Base-by-base conservation (phyloP, 1,140 invertebrate species). In the Drosophila subobscura region DNA sequence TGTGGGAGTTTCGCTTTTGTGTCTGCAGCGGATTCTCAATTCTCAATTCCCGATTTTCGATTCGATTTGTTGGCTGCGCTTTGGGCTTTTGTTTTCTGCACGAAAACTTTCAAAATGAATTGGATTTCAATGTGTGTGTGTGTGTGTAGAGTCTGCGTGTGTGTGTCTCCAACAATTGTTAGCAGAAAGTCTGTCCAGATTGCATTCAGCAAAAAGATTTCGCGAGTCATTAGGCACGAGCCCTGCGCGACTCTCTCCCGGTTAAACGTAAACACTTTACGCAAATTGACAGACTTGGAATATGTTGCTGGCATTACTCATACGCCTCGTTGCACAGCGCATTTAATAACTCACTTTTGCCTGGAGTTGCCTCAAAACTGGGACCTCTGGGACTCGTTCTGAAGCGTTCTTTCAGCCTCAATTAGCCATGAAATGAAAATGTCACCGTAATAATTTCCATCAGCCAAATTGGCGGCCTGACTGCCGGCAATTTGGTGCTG, bases 21-120 rank as follows among this genome's bases (percentile, higher is more conserved):
- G 55, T 54, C 52, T 42, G 70, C 71, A 66, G 77, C 67, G 51
- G 72, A 80, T 64, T 60, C 78, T 81, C 83, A 83, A 76, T 83
- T 86, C 8, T 88, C 83, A 83, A 76, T 83, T 86, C 83, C 60
- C 78, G 70, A 86, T 88, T 86, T 88, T 64, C 78, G 70, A 86
- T 88, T 86, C 78, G 77, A 86, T 88, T 86, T 88, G 74, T 78
- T 73, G 74, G 67, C 61, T 81, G 65, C 44, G 66, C 63, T 59
- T 65, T 66, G 72, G 29, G 47, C 53, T 59, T 66, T 75, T 60
- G 33, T 55, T 68, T 77, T 78, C 57, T 41, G 22, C 41, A 20
- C 47, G 60, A 29, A 50, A 61, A 72, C 46, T 70, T 72, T 71
- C 40, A 46, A 46, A 59, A 44, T 41, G 40, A 71, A 68, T 67